Conservation (phyloP, 2,797 vertebrate genomes). For the Octomys mimax region DNA sequence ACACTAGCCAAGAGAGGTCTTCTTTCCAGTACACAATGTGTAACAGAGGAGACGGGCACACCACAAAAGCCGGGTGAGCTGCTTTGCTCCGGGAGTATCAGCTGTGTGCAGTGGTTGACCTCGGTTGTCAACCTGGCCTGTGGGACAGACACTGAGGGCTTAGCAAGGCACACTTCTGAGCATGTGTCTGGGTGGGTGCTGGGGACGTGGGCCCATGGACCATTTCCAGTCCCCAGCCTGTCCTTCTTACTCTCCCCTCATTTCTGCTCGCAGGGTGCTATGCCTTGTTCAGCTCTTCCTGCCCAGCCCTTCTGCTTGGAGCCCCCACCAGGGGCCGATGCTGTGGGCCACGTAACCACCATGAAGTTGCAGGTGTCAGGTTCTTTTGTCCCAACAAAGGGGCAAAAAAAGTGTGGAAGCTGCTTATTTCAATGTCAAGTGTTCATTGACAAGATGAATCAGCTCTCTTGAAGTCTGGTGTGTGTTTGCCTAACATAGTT, state of each 20-base stretch:
- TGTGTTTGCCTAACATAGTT: slow-evolving; percentile 43
- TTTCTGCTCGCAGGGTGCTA: background rate
- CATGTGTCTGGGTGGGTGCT: background rate
- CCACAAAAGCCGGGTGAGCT: background rate
- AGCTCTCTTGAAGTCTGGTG: background rate
- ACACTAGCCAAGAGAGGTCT: slow-evolving; percentile 31
- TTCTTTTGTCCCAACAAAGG: background rate
- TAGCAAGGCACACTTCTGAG: background rate
- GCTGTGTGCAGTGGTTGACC: background rate
- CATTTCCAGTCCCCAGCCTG: background rate
- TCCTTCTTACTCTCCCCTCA: background rate
- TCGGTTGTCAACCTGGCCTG: background rate
- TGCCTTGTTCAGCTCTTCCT: background rate
- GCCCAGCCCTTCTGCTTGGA: background rate
- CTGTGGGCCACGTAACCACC: background rate
- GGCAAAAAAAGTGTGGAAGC: background rate
- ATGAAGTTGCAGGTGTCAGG: background rate
- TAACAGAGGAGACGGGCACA: background rate
- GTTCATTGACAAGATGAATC: background rate
- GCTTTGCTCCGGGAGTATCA: background rate
- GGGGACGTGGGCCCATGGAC: background rate
- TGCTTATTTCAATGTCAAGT: slow-evolving; percentile 23
- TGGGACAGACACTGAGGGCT: background rate
- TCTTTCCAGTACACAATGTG: slow-evolving; percentile 38
- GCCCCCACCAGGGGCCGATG: background rate